Conservation (phyloP, 2,888 invertebrate species). For the Apodemia hepburni region DNA sequence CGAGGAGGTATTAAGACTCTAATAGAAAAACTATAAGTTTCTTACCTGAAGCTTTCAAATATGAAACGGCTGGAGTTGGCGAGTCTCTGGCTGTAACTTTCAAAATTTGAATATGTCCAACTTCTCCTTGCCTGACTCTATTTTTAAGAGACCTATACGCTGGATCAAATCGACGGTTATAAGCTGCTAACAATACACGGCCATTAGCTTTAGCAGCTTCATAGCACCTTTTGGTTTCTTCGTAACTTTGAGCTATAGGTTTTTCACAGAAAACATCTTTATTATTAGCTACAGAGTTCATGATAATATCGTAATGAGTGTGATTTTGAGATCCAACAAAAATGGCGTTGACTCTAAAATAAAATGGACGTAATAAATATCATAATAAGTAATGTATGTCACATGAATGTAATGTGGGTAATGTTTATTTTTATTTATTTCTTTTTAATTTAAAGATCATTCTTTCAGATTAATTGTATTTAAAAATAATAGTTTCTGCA, state of each 20-base stretch:
- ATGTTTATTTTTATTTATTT: too few relatives aligned
- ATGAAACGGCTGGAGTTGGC: constrained; percentile 82
- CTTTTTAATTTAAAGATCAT: too few relatives aligned
- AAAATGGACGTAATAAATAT: constrained; percentile 36
- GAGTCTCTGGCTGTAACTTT: constrained; percentile 83
- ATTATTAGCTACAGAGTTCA: constrained; percentile 69
- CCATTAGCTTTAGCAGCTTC: constrained; percentile 76
- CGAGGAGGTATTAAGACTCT: too few relatives aligned
- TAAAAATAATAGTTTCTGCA: too few relatives aligned
- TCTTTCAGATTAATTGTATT: too few relatives aligned
- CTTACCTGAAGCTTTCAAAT: constrained; percentile 79
- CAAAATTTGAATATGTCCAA: constrained; percentile 83
- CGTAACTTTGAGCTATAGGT: constrained; percentile 80
- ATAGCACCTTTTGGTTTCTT: constrained; percentile 78
- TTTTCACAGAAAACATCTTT: constrained; percentile 87
- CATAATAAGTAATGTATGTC: too few relatives aligned
- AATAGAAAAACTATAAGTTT: neutral
- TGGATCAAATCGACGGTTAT: constrained; percentile 85
- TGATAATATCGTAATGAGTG: constrained; percentile 79
- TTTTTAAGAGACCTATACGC: constrained; percentile 71
- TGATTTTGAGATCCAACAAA: constrained; percentile 80
- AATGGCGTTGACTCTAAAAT: constrained; percentile 66
- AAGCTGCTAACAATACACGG: constrained; percentile 81
- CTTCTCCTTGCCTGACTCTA: constrained; percentile 74
- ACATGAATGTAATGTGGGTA: too few relatives aligned